phyloP scores from a whole-genome alignment of 2,113 vertebrate species.

The Orthonyx spaldingii region DNA sequence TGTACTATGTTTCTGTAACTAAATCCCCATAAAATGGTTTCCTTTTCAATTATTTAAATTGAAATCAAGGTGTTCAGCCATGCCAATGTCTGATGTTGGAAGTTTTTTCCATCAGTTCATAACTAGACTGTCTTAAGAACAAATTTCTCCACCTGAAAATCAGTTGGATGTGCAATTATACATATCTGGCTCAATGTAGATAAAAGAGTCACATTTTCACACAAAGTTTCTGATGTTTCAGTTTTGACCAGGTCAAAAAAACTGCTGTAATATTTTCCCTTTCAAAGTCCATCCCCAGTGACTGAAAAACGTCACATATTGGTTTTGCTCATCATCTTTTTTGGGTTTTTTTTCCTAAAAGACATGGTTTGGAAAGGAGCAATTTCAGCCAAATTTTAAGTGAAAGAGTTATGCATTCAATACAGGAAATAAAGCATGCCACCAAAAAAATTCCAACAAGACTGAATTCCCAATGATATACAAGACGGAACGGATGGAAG shows the following conservation, averaged over 20 bases:
- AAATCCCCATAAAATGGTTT: not conserved
- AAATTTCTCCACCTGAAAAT: not conserved
- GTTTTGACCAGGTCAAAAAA: not conserved
- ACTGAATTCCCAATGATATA: not conserved
- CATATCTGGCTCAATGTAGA: not conserved
- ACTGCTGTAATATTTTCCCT: not conserved
- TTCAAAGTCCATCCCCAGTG: not conserved
- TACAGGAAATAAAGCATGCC: not conserved
- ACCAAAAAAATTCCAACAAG: not conserved
- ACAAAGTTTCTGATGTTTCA: not conserved
- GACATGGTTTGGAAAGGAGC: fast-evolving
- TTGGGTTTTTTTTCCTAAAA: not conserved
- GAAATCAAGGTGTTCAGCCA: not conserved
- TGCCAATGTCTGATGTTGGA: not conserved
- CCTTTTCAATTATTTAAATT: not conserved
- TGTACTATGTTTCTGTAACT: not conserved
- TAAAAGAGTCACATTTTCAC: not conserved
- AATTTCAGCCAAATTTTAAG: not conserved
- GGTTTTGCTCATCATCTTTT: not conserved
- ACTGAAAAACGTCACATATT: not conserved
- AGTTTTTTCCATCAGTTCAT: not conserved
- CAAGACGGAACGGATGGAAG: not conserved
- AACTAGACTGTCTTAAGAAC: not conserved
- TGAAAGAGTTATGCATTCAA: not conserved
- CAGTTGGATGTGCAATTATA: not conserved